Base-by-base conservation (phyloP, 2,113 vertebrate genomes). In the Leptobrachium ailaonicum region DNA sequence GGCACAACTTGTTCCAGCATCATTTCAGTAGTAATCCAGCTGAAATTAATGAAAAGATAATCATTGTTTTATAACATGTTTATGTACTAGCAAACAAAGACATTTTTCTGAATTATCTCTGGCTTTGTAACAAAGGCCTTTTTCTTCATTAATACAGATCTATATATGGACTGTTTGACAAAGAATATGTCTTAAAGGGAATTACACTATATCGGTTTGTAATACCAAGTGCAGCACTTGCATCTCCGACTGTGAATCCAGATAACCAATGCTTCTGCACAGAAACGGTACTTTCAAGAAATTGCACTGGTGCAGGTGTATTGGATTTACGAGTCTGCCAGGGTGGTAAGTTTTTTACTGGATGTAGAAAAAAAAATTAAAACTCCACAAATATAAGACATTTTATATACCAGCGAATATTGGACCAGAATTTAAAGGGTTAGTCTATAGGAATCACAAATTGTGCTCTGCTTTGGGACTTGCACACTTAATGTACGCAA, bases 191-290 rank as follows among this genome's bases (percentile, higher is more conserved):
- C 0, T 88, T 98, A 84, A 96, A 95, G 86, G 96, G 94, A 75
- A 98, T 99, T 50, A 66, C 89, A 0, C 93, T 98, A n/a, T 96
- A 94, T 58, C 95, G 95, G 75, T 98, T 89, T 82, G 0, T 75
- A 5, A 90, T 99, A 53, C 90, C 90, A n/a, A 4, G 86, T 0
- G 62, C 83, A 4, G 95, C 95, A 1, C 89, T 99, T 73, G 96
- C 94, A 0, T 90, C 98, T 0, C 95, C 95, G 0, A 0, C 5
- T 0, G 77, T 83, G 43, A 97, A 96, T 8, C 86, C 85, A 42
- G 94, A 95, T 8, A 99, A 99, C 75, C 73, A 80, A 0, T 99
- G 98, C 42, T 99, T 89, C 90, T 98, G 98, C 75, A 92, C 3
- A 0, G 82, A 97, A 0, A 0, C 0, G 0, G 0, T 14, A 0